Evolutionary conservation across 2,797 vertebrate genomes (phyloP), one percentile per base, ranked within the genome.

Genomic region (Megalops cyprinoides): DNA sequence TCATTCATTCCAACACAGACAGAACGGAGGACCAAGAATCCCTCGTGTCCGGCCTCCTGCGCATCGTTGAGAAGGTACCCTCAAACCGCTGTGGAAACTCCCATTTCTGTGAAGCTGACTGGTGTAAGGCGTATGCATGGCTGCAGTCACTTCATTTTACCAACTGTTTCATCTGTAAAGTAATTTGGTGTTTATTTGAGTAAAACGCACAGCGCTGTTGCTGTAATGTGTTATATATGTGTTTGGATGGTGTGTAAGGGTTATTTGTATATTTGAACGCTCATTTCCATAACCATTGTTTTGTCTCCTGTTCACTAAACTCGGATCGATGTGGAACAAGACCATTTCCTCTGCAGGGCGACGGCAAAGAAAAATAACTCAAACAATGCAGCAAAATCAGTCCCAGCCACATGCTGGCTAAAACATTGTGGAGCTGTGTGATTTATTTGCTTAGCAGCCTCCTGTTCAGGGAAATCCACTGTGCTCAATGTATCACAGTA

Each of bases 21-120:
- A 97, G 96, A 81, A 93, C 92, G 20, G 94, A 88, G 39, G 96
- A 97, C 78, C 97, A 96, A 83, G 97, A 98, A 86, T 91, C 89
- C 65, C 93, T 98, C 67, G 91, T 97, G 83, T 93, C 96, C 44
- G 98, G 98, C 81, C 88, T 93, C 55, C 92, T 99, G 1, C 92
- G 95, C 84, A 91, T 99, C 49, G 85, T 98, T 82, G 97, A 99
- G 86, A 98, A 98, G 96, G 97, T 99, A 90, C 65, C 82, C 79
- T 55, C 84, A 5, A 83, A 82, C 39, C 76, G 78, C 74, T 81
- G 31, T 42, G 39, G 71, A 25, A 15, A 42, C 46, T 6, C 4
- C 4, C 10, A 51, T 49, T n/a, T 18, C 10, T 15, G 44, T n/a
- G n/a, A n/a, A n/a, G 28, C 20, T 25, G 37, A 20, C 69, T 39